A percentile compares a stretch with the other conserved stretches of the same genome.
Evolutionary conservation across 2,797 vertebrate genomes (phyloP).

Genomic region (Syngnathus acus): DNA sequence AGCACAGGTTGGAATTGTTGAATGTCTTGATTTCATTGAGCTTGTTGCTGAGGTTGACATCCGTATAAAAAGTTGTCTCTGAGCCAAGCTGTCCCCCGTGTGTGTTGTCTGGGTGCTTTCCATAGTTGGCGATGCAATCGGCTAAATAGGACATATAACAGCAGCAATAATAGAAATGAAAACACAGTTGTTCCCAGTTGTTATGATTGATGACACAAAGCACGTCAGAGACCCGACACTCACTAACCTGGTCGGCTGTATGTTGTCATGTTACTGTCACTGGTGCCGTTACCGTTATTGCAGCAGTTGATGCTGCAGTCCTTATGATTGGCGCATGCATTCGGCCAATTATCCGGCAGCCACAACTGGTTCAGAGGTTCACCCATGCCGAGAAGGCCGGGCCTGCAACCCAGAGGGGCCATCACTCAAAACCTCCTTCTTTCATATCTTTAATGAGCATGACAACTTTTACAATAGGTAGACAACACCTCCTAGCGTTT

Average conservation of each 20-base stretch:
- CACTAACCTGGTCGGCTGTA: constrained; percentile 90
- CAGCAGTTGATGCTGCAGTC: constrained; percentile 93
- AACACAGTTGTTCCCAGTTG: no score
- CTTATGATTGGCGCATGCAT: constrained; percentile 84
- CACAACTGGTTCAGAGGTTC: constrained; percentile 85
- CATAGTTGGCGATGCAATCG: constrained; percentile 94
- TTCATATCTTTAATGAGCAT: background rate
- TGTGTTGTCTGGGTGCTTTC: constrained; percentile 88
- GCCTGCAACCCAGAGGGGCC: constrained; percentile 65
- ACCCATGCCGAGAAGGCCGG: constrained; percentile 86
- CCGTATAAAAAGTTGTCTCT: constrained; percentile 87
- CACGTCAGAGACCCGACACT: background rate
- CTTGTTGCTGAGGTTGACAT: constrained; percentile 90
- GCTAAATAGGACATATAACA: constrained; percentile 60
- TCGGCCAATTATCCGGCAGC: constrained; percentile 91
- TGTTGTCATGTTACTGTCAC: constrained; percentile 88
- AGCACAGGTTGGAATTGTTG: constrained; percentile 87
- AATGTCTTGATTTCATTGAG: constrained; percentile 93
- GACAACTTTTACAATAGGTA: constrained; percentile 33
- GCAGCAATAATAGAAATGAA: constrained; percentile 25
- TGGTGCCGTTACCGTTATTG: constrained; percentile 83
- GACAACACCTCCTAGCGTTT: constrained; percentile 77
- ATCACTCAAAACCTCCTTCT: constrained; percentile 39
- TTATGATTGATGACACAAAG: background rate
- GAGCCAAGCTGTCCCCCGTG: constrained; percentile 83